A percentile compares a stretch with the other conserved stretches of the same genome.
Conservation (phyloP, 2,888 invertebrate species). For the Dastarcus helophoroides region DNA sequence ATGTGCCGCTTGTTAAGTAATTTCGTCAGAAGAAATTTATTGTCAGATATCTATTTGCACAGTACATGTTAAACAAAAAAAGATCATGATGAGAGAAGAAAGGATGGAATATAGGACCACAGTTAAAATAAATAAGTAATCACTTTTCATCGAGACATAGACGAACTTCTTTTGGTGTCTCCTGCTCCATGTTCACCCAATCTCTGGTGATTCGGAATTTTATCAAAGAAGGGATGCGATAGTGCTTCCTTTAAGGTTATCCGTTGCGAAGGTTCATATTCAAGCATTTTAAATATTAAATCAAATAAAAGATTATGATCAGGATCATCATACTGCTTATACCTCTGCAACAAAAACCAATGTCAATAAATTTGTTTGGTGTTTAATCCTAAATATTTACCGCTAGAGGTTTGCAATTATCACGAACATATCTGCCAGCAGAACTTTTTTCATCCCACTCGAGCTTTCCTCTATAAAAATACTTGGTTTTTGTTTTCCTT, state of each 20-base stretch:
- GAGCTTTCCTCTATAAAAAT: constrained; percentile 94
- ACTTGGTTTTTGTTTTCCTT: constrained; percentile 88
- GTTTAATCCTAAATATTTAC: constrained; percentile 46
- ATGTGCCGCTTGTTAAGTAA: too few relatives aligned
- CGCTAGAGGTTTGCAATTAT: constrained; percentile 92
- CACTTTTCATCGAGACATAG: constrained; percentile 54
- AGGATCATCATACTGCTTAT: constrained; percentile 74
- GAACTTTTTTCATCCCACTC: constrained; percentile 97
- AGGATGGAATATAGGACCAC: too few relatives aligned
- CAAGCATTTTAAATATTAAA: constrained; percentile 89
- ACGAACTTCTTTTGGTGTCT: constrained; percentile 51
- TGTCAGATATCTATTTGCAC: not conserved
- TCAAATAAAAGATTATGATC: constrained; percentile 92
- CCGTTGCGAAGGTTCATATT: constrained; percentile 88
- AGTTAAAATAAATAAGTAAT: too few relatives aligned
- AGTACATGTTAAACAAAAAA: not conserved
- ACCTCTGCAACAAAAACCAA: constrained; percentile 59
- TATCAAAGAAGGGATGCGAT: constrained; percentile 85
- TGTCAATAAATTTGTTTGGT: not conserved
- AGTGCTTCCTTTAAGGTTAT: constrained; percentile 81
- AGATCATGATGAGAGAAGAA: not conserved
- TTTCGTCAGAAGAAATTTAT: not conserved
- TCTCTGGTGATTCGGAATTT: constrained; percentile 67
- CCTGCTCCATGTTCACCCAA: constrained; percentile 46
- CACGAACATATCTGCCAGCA: constrained; percentile 93